Percentiles rank a stretch among this genome's conserved stretches.
These are phyloP conservation scores for Itoplectis maculator DNA, from an alignment of 2,888 invertebrate genomes.

Conservation along the genomic window DNA sequence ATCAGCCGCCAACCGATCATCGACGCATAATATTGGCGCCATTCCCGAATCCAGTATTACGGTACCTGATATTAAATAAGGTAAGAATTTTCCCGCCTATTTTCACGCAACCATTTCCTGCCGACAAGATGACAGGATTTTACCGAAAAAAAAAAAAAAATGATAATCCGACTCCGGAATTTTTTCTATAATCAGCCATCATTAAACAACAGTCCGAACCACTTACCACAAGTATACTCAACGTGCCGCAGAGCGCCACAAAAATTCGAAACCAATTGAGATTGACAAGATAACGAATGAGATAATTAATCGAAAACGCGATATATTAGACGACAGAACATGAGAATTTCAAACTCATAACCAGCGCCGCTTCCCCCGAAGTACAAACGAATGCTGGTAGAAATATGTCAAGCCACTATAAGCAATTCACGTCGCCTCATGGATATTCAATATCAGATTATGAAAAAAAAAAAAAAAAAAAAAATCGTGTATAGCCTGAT, in stretches of 20 bases:
- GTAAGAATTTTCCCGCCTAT: no score
- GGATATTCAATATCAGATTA: slow-evolving; percentile 8
- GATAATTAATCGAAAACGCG: not conserved
- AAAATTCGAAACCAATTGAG: not conserved
- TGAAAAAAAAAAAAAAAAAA: not conserved
- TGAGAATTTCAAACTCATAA: not conserved
- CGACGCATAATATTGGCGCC: no score
- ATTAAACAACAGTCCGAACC: not conserved
- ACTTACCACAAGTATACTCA: not conserved
- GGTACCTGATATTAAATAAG: no score
- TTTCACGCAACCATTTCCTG: no score
- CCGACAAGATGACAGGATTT: no score
- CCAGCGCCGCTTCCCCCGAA: not conserved
- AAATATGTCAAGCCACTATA: not conserved
- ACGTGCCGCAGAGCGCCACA: not conserved
- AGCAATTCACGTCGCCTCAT: slow-evolving; percentile 2
- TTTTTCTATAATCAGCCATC: not conserved
- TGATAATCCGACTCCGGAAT: no score
- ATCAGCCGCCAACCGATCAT: no score
- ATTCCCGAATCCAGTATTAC: no score
- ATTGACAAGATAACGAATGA: not conserved
- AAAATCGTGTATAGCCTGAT: not conserved
- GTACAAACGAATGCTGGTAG: not conserved
- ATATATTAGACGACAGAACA: not conserved
- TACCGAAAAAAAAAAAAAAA: no score